Evolutionary conservation across 2,113 vertebrate species (phyloP).

Genomic region (Thymallus thymallus): DNA sequence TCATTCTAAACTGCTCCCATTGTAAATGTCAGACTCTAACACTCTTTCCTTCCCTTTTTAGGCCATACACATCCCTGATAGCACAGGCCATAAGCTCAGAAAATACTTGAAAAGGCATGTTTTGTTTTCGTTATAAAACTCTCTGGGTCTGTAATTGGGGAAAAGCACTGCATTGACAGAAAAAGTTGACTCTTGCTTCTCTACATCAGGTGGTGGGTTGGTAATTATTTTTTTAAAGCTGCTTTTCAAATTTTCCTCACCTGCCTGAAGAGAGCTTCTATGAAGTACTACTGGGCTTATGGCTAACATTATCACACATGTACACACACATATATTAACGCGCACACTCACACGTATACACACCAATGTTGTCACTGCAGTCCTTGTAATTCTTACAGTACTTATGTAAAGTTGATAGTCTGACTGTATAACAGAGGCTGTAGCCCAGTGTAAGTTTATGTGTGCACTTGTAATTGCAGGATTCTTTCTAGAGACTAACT

Average conservation of each 20-base stretch:
- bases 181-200: not conserved
- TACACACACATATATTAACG: not conserved
- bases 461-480: no score
- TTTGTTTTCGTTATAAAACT: slow-evolving; percentile 17
- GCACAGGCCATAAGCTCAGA: not conserved
- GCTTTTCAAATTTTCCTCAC: slow-evolving; percentile 34
- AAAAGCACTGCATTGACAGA: slow-evolving; percentile 7
- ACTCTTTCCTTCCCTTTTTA: slow-evolving; percentile 14
- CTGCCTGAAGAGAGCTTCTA: slow-evolving; percentile 36
- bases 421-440: no score
- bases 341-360: no score
- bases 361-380: no score
- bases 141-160: slow-evolving; percentile 10
- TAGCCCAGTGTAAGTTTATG: no score
- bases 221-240: slow-evolving; percentile 28
- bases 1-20: slow-evolving; percentile 50
- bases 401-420: no score
- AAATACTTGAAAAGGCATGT: no score
- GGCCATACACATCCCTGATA: not conserved
- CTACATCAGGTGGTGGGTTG: not conserved
- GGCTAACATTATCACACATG: slow-evolving; percentile 40
- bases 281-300: slow-evolving; percentile 16
- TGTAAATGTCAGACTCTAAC: slow-evolving; percentile 53
- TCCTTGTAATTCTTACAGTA: no score
- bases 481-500: no score